Evolutionary conservation across 2,888 invertebrate species (phyloP).

Genomic region (Leptarthrus brevirostris): DNA sequence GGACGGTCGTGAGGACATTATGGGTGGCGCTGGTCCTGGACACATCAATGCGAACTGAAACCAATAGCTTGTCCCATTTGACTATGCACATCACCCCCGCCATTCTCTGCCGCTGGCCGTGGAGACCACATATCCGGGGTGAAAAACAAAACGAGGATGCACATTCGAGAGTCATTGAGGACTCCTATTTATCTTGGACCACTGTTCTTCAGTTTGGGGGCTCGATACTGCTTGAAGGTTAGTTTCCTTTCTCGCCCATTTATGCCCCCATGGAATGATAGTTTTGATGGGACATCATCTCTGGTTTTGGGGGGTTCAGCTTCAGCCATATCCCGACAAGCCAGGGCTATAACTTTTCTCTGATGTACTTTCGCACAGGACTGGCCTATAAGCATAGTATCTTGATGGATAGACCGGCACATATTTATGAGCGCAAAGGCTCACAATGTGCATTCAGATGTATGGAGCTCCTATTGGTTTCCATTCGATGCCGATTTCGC

Average conservation of each 20-base stretch:
- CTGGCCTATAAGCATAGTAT: conserved; percentile 50
- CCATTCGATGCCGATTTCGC: conserved; percentile 51
- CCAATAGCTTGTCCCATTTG: conserved; percentile 28
- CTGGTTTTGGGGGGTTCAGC: background rate
- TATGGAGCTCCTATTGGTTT: conserved; percentile 52
- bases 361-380: conserved; percentile 49
- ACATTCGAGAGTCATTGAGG: conserved; percentile 31
- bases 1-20: conserved; percentile 9
- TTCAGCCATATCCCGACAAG: background rate
- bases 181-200: conserved; percentile 48
- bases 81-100: background rate
- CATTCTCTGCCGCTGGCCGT: background rate
- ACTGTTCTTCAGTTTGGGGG: conserved; percentile 34
- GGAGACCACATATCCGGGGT: conserved; percentile 23
- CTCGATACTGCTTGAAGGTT: conserved; percentile 33
- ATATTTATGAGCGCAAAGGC: conserved; percentile 51
- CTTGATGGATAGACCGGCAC: conserved; percentile 53
- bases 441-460: conserved; percentile 43
- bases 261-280: conserved; percentile 20
- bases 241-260: conserved; percentile 26
- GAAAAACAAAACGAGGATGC: conserved; percentile 39
- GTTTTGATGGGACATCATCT: conserved; percentile 41
- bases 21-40: background rate
- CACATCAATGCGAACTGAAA: conserved; percentile 21
- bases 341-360: conserved; percentile 42